phyloP scores from a whole-genome alignment of 2,797 vertebrate genomes.

The Tolypeutes matacus region DNA sequence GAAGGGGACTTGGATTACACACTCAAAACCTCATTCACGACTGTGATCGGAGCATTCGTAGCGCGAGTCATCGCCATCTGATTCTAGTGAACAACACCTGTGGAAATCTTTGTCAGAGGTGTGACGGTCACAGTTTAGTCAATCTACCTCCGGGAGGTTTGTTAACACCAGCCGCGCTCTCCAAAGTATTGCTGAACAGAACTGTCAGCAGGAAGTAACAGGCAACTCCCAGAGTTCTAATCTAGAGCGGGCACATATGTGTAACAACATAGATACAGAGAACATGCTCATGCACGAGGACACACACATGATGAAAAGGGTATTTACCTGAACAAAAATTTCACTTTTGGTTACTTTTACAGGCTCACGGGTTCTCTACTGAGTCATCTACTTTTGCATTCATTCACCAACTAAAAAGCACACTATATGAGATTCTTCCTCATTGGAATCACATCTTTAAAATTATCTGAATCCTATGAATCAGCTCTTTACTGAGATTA shows the following conservation, averaged over 20 bases:
- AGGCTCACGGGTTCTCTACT: not conserved
- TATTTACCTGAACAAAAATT: rapidly evolving
- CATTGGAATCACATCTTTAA: not conserved
- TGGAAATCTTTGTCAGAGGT: not conserved
- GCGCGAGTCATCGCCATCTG: not conserved
- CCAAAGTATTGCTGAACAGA: rapidly evolving
- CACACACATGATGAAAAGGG: rapidly evolving
- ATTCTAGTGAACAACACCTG: not conserved
- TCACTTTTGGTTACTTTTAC: not conserved
- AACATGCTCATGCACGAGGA: not conserved
- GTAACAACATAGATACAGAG: too few relatives aligned
- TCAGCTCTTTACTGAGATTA: not conserved
- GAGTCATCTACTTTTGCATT: not conserved
- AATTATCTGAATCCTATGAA: not conserved
- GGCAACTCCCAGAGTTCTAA: rapidly evolving
- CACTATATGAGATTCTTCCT: not conserved
- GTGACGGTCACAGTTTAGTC: not conserved
- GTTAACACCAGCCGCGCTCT: rapidly evolving
- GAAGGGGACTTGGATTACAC: rapidly evolving
- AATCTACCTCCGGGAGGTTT: rapidly evolving
- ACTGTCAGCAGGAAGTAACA: rapidly evolving
- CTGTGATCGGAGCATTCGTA: not conserved
- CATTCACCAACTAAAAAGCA: not conserved
- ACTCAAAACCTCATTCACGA: rapidly evolving
- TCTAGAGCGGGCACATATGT: too few relatives aligned